Percentiles rank a stretch among this genome's conserved stretches.
Conservation (phyloP, 2,888 invertebrate species). For the Temnothorax ravouxi region DNA sequence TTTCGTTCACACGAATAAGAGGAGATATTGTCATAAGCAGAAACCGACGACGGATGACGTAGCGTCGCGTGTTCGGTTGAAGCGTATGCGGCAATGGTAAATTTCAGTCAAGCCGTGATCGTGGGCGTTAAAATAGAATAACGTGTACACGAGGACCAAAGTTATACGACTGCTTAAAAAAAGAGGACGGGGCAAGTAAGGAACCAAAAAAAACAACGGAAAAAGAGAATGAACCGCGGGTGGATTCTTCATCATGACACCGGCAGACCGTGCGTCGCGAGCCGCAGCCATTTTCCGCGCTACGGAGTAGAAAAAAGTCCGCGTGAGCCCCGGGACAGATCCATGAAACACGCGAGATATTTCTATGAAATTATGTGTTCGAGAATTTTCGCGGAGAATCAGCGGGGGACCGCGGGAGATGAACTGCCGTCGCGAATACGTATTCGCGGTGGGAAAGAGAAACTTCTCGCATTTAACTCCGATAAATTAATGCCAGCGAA, state of each 20-base stretch:
- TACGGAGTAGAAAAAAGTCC: conserved; percentile 35
- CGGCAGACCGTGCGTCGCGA: conserved; percentile 36
- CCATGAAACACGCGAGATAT: conserved; percentile 47
- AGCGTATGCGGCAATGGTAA: conserved; percentile 1
- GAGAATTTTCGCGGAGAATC: conserved; percentile 42
- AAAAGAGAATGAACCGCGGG: conserved; percentile 25
- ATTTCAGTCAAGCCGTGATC: conserved; percentile 27
- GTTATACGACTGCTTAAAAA: conserved; percentile 31
- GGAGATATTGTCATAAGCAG: conserved; percentile 34
- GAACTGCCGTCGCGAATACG: conserved; percentile 27
- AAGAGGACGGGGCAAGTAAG: not conserved
- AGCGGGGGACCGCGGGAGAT: conserved; percentile 23
- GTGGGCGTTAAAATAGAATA: conserved; percentile 48
- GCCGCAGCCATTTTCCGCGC: conserved; percentile 43
- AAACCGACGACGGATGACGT: conserved; percentile 31
- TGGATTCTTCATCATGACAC: conserved; percentile 53
- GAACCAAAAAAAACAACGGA: not conserved
- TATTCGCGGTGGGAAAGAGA: conserved; percentile 14
- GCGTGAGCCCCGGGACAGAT: conserved; percentile 11
- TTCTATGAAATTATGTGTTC: conserved; percentile 52
- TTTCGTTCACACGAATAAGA: conserved; percentile 23
- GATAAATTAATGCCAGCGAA: conserved; percentile 37
- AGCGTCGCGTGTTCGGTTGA: conserved; percentile 6
- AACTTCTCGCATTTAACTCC: conserved; percentile 40
- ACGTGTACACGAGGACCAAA: conserved; percentile 27